Conservation (phyloP, 2,888 invertebrate genomes). For the Drosophila picticornis region DNA sequence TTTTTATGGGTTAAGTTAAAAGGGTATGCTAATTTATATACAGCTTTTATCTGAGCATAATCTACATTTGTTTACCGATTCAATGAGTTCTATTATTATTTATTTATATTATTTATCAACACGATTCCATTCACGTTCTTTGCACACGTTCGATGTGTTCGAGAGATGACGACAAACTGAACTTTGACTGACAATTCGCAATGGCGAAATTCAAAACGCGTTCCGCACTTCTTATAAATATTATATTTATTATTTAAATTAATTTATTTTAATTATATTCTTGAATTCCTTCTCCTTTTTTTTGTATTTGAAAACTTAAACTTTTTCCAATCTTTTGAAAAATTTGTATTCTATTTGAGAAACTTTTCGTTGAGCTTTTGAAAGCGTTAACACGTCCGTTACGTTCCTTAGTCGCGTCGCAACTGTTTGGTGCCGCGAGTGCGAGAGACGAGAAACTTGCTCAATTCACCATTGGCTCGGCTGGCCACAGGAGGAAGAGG, state of each 20-base stretch:
- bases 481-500: not conserved
- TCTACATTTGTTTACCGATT: slow-evolving; percentile 39
- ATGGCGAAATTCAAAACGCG: slow-evolving; percentile 46
- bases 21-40: slow-evolving; percentile 24
- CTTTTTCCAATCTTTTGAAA: slow-evolving; percentile 28
- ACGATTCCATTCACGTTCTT: slow-evolving; percentile 7
- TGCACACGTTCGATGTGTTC: slow-evolving; percentile 40
- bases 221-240: slow-evolving; percentile 6
- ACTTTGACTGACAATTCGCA: slow-evolving; percentile 7
- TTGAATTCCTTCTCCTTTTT: not conserved
- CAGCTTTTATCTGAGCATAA: slow-evolving; percentile 22
- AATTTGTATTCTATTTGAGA: slow-evolving; percentile 26
- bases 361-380: slow-evolving; percentile 35
- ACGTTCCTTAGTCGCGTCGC: slow-evolving; percentile 68
- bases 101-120: slow-evolving; percentile 11
- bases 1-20: slow-evolving; percentile 1
- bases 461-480: slow-evolving; percentile 65
- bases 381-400: slow-evolving; percentile 65
- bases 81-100: slow-evolving; percentile 10
- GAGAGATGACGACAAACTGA: slow-evolving; percentile 50
- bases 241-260: slow-evolving; percentile 3
- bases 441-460: slow-evolving; percentile 12
- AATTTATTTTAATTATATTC: slow-evolving; percentile 10
- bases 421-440: slow-evolving; percentile 63
- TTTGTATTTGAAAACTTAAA: slow-evolving; percentile 4